These are phyloP conservation scores for Cheilosia impressa DNA, from an alignment of 2,888 invertebrate species.

Conservation along the genomic window DNA sequence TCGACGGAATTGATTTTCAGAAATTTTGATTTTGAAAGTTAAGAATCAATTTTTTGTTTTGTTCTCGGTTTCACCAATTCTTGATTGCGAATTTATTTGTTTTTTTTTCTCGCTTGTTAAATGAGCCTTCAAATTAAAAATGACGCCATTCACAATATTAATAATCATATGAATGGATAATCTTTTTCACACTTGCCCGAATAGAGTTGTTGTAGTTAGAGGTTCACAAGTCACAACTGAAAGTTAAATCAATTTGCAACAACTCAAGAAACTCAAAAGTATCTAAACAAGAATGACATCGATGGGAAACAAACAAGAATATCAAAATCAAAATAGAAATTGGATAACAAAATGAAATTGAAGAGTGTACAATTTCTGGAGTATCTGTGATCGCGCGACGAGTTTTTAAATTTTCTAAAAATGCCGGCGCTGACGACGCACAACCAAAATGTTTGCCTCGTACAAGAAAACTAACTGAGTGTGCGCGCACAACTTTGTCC, in stretches of 20 bases:
- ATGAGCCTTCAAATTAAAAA: conserved; percentile 62
- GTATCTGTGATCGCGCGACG: conserved; percentile 42
- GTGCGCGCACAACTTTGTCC: conserved; percentile 71
- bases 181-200: conserved; percentile 47
- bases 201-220: conserved; percentile 26
- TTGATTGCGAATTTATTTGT: conserved; percentile 5
- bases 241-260: conserved; percentile 63
- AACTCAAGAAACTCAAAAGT: conserved; percentile 55
- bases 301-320: conserved; percentile 27
- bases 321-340: conserved; percentile 58
- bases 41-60: conserved; percentile 30
- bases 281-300: conserved; percentile 22
- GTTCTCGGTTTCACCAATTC: conserved; percentile 7
- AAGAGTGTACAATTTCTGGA: conserved; percentile 45
- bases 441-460: conserved; percentile 72
- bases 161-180: conserved; percentile 45
- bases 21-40: conserved; percentile 53
- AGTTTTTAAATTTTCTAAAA: conserved; percentile 42
- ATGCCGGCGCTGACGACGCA: conserved; percentile 60
- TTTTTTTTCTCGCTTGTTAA: conserved; percentile 16
- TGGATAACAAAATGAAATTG: conserved; percentile 50
- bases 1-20: conserved; percentile 27
- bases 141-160: conserved; percentile 62
- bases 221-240: conserved; percentile 48
- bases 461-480: conserved; percentile 71